Conservation (phyloP, 2,888 invertebrate genomes). For the Byasa hedistus region DNA sequence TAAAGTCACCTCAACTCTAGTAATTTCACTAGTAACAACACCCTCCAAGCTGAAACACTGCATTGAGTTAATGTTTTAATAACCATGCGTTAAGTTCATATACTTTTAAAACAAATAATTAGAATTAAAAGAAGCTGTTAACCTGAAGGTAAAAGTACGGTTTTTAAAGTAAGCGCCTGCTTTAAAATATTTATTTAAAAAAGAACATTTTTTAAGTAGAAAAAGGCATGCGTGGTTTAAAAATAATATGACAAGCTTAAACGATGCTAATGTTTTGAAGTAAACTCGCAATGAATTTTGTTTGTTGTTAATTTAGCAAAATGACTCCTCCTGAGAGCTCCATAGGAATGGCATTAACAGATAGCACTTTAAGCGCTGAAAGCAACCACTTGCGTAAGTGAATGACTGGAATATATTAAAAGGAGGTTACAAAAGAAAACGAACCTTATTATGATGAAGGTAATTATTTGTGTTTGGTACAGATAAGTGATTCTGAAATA, state of each 20-base stretch:
- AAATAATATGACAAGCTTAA: slow-evolving; percentile 21
- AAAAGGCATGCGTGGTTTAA: slow-evolving; percentile 23
- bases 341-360: slow-evolving; percentile 12
- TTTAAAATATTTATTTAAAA: background rate
- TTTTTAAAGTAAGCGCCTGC: background rate
- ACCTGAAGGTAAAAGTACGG: background rate
- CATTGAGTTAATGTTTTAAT: background rate
- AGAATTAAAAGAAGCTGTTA: slow-evolving; percentile 7
- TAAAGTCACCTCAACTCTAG: no score
- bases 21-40: no score
- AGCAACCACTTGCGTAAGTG: slow-evolving; percentile 52
- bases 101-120: background rate
- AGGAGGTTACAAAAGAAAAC: slow-evolving; percentile 76
- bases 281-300: background rate
- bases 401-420: slow-evolving; percentile 59
- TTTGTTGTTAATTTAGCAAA: slow-evolving; percentile 11
- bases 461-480: slow-evolving; percentile 92
- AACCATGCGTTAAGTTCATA: slow-evolving; percentile 6
- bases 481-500: slow-evolving; percentile 93
- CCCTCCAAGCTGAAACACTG: no score
- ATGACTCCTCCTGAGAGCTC: slow-evolving; percentile 8
- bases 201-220: background rate
- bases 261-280: slow-evolving; percentile 18
- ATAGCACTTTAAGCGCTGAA: slow-evolving; percentile 58
- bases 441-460: slow-evolving; percentile 89